Evolutionary conservation across 2,797 vertebrate genomes (phyloP).

Genomic region (Emys orbicularis): DNA sequence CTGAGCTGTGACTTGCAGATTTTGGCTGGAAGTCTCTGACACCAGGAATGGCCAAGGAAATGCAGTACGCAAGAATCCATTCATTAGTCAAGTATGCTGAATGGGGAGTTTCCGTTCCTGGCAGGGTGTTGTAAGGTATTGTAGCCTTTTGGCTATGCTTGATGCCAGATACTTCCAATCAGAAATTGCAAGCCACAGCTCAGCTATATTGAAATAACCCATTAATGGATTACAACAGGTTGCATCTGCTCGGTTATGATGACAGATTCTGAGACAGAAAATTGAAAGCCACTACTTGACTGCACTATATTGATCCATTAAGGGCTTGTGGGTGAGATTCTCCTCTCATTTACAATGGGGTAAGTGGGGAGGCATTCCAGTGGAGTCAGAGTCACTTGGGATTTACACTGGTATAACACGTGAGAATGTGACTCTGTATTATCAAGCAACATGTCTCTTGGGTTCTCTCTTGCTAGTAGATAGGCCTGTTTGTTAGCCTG

Average conservation of each 20-base stretch:
- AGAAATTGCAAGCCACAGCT: background rate
- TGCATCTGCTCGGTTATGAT: background rate
- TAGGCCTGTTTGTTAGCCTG: too few species aligned
- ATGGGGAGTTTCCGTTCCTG: background rate
- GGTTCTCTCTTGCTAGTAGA: background rate
- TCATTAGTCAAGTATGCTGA: background rate
- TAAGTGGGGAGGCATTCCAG: background rate
- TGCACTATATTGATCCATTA: background rate
- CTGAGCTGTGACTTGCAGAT: background rate
- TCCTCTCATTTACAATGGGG: background rate
- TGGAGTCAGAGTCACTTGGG: background rate
- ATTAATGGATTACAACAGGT: background rate
- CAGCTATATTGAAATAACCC: background rate
- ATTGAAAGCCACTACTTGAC: background rate
- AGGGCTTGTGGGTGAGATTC: too few species aligned
- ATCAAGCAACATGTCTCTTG: background rate
- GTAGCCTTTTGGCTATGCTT: fast-evolving
- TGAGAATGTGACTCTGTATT: background rate
- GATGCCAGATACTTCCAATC: background rate
- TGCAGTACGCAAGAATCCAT: fast-evolving
- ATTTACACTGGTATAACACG: background rate
- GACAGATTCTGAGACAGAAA: background rate
- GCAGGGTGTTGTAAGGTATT: background rate
- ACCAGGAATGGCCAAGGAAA: background rate
- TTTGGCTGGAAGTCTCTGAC: background rate